These are phyloP conservation scores for Diarsia mendica DNA, from an alignment of 2,888 invertebrate species.

Conservation along the genomic window DNA sequence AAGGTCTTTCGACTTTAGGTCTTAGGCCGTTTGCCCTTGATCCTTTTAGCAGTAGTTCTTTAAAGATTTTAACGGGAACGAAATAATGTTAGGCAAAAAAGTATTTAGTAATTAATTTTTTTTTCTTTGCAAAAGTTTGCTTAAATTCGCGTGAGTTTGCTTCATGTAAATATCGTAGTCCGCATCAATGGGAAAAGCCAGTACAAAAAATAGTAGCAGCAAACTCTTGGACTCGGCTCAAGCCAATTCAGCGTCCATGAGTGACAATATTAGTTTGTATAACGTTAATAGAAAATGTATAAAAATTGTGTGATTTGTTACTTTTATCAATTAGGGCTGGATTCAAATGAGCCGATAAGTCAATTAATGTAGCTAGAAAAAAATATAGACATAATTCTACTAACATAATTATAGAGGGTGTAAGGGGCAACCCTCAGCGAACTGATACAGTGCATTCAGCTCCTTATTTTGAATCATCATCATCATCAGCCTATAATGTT, in stretches of 20 bases:
- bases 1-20: not conserved
- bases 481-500: too few species aligned
- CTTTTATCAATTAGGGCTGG: not conserved
- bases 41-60: too few species aligned
- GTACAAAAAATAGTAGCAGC: not conserved
- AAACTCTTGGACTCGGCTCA: too few species aligned
- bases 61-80: too few species aligned
- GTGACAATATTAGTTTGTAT: too few species aligned
- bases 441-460: too few species aligned
- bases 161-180: not conserved
- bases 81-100: not conserved
- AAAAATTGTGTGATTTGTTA: not conserved
- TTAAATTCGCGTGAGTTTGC: slow-evolving; percentile 8
- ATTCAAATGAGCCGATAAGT: not conserved
- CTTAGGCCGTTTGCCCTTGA: too few species aligned
- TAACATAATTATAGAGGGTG: not conserved
- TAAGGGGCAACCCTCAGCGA: too few species aligned
- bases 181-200: not conserved
- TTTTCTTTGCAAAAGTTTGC: not conserved
- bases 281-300: not conserved
- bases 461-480: too few species aligned
- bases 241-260: too few species aligned
- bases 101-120: too few species aligned
- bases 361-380: slow-evolving; percentile 30
- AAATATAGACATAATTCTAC: not conserved